Evolutionary conservation across 2,113 vertebrate genomes (phyloP).

Genomic region (Rhynchomys soricoides): DNA sequence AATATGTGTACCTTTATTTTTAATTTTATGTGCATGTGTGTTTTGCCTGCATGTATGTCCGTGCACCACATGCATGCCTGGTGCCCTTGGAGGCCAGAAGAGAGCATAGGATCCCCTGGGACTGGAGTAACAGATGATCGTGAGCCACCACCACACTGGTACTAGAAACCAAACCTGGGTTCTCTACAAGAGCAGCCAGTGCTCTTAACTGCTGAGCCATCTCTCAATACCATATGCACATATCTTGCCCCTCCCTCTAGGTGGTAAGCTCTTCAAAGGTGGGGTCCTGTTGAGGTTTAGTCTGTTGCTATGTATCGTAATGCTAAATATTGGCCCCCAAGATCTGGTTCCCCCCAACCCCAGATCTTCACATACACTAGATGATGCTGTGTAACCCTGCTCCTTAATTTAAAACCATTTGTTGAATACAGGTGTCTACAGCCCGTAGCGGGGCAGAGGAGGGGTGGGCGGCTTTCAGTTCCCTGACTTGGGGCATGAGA

Average conservation of each 20-base stretch:
- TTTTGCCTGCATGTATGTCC: neutral
- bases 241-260: neutral
- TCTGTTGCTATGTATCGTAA: too few relatives aligned
- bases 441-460: too few relatives aligned
- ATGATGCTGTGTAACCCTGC: too few relatives aligned
- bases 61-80: neutral
- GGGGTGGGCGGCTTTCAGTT: too few relatives aligned
- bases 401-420: too few relatives aligned
- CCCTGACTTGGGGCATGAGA: too few relatives aligned
- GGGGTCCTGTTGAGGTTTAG: neutral
- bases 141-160: neutral
- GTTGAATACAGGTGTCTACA: too few relatives aligned
- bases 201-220: neutral
- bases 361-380: too few relatives aligned
- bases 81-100: neutral
- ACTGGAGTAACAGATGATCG: neutral
- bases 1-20: neutral
- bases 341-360: too few relatives aligned
- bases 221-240: neutral
- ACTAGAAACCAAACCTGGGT: neutral
- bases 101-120: neutral
- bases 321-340: too few relatives aligned
- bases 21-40: neutral
- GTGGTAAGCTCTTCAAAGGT: neutral
- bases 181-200: neutral